A percentile compares a stretch with the other conserved stretches of the same genome.
Evolutionary conservation across 1,140 invertebrate species (phyloP).

Genomic region (Drosophila fuyamai): DNA sequence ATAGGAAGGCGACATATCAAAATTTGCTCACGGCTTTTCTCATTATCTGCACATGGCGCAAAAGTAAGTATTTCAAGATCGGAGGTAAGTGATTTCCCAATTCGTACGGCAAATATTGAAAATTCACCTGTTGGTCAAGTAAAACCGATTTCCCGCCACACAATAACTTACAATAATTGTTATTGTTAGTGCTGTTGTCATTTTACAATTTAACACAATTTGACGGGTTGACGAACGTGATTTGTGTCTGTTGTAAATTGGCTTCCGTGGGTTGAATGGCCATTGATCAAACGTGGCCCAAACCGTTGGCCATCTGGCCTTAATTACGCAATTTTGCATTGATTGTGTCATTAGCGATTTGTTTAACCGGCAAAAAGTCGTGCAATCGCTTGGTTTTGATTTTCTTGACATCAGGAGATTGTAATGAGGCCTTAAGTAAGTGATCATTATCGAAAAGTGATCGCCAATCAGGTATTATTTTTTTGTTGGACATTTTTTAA

Average conservation of each 20-base stretch:
- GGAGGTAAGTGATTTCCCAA: constrained; percentile 17
- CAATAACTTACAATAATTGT: constrained; percentile 49
- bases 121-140: constrained; percentile 20
- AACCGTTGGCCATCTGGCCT: constrained; percentile 34
- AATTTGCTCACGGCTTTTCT: constrained; percentile 19
- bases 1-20: constrained; percentile 24
- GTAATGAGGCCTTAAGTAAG: constrained; percentile 23
- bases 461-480: neutral
- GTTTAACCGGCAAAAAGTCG: constrained; percentile 36
- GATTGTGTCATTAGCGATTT: constrained; percentile 54
- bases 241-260: constrained; percentile 28
- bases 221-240: constrained; percentile 46
- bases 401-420: constrained; percentile 16
- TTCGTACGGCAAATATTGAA: constrained; percentile 4
- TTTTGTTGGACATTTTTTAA: neutral
- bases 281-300: constrained; percentile 44
- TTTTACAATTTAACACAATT: constrained; percentile 46
- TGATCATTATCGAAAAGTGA: constrained; percentile 18
- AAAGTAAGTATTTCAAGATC: constrained; percentile 17
- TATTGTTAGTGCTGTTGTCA: constrained; percentile 38
- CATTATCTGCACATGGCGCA: constrained; percentile 24
- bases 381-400: constrained; percentile 26
- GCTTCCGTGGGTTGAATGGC: constrained; percentile 37
- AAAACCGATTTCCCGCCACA: constrained; percentile 38
- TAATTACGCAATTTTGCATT: constrained; percentile 53